Percentiles rank a stretch among this genome's conserved stretches.
phyloP scores from a whole-genome alignment of 2,797 vertebrate species.

The Artibeus jamaicensis region DNA sequence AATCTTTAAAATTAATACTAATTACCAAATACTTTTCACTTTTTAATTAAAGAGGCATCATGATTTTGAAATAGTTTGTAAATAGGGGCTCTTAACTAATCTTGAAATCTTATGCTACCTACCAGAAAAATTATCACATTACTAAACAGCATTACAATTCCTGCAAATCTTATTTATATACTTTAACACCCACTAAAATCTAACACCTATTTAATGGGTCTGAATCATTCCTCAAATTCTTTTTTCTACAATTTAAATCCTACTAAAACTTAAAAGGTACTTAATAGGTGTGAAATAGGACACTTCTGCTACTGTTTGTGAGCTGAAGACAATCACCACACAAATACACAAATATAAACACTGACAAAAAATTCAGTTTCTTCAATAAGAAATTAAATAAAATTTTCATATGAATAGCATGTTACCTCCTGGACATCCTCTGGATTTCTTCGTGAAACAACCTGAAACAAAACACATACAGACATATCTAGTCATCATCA shows the following conservation, averaged over 20 bases:
- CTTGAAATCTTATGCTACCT: slow-evolving; percentile 34
- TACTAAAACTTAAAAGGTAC: neutral
- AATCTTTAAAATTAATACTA: slow-evolving; percentile 35
- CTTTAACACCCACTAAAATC: neutral
- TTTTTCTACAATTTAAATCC: neutral
- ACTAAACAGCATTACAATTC: slow-evolving; percentile 62
- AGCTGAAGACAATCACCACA: slow-evolving; percentile 21
- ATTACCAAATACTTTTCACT: slow-evolving; percentile 69
- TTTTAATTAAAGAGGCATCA: slow-evolving; percentile 60
- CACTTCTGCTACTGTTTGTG: slow-evolving; percentile 45
- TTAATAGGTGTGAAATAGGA: neutral
- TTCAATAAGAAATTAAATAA: slow-evolving; percentile 43
- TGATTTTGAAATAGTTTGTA: slow-evolving; percentile 30
- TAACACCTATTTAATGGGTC: neutral
- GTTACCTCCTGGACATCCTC: slow-evolving; percentile 99
- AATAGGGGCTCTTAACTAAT: neutral
- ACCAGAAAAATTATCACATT: slow-evolving; percentile 64
- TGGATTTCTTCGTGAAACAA: slow-evolving; percentile 96
- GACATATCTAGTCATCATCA: slow-evolving; percentile 35
- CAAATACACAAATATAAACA: neutral
- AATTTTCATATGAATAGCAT: slow-evolving; percentile 63
- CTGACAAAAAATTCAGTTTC: slow-evolving; percentile 1
- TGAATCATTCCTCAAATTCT: neutral
- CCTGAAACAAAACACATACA: slow-evolving; percentile 87
- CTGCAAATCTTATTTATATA: neutral